Evolutionary conservation across 2,113 vertebrate genomes (phyloP), one percentile per base, ranked within the genome.

Genomic region (Pycnonotus jocosus): DNA sequence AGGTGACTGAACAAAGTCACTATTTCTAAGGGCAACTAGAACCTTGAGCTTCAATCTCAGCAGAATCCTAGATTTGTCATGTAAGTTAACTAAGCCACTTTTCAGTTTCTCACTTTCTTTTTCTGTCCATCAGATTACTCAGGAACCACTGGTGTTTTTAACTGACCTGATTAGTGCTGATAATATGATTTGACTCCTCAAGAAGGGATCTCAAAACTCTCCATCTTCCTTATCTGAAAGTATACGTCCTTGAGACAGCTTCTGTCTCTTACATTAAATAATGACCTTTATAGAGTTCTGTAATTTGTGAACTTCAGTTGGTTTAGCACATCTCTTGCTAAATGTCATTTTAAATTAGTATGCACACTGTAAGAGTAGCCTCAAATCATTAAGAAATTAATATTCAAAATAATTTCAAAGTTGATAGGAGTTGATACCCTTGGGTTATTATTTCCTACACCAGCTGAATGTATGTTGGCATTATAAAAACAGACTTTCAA

Each of bases 321-420:
- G 50, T 92, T 89, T 88, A 86, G 86, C 64, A 91, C 45, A 88
- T 78, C 54, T 91, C 81, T 74, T 86, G 53, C 42, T 5, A 7
- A 97, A 95, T 94, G 84, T 88, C 86, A 95, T 68, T 88, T 92
- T 86, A 92, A 88, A 94, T 96, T 83, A 81, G 51, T 19, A 94
- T 56, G 82, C 35, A 47, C 5, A 73, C 42, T 44, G 30, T 66
- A 89, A 79, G 23, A 81, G 19, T 38, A 93, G 47, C 51, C 37
- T 81, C 38, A 93, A 88, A 74, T 86, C 11, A 94, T 93, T 90
- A 72, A 90, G 70, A 83, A 74, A 81, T 47, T 93, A 20, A 74
- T 88, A 90, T 91, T 90, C 27, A 86, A 88, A 96, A 81, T 78
- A 82, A 93, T 68, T 77, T 85, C 38, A 35, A 83, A 92, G 40